Evolutionary conservation across 1,140 invertebrate species (phyloP), one percentile per base, ranked within the genome.

Genomic region (Ridgeia piscesae): DNA sequence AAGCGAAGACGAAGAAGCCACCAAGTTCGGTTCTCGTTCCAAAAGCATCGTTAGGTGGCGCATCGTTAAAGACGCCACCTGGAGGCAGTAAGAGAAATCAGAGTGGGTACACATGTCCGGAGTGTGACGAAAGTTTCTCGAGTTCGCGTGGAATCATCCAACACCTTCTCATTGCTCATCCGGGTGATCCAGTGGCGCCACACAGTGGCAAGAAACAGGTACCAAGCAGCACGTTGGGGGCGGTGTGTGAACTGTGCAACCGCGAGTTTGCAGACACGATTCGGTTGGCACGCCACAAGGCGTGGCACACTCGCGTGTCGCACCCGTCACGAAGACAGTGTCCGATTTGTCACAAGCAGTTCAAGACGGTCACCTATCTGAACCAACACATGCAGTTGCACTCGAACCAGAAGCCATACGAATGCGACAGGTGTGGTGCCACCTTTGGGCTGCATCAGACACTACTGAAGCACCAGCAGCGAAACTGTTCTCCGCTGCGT

Each of bases 391-490:
- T 96, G 89, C 93, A 95, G 34, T 96, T 95, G 34, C 96, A 96
- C 93, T 96, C 96, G 0, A 96, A 96, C 8, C 99, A 99, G 95
- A 99, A 99, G 95, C 99, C 99, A 0, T 99, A 99, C 96, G 98
- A 98, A 34, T 99, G 99, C 96, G 99, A 99, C 95, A 97, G 98
- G n/a, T 99, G 99, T 96, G 99, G 99, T 0, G 96, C 99, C 4
- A 99, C 99, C 96, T 99, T 99, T 96, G 99, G 99, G 89, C 89
- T 90, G 89, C 35, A 34, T 14, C 89, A 90, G 89, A 35, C 89
- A 34, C 35, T 34, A 34, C 89, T 11, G 89, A 90, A 90, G 33
- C 89, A 90, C n/a, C 14, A 34, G 34, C 33, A 90, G 21, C 89
- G 89, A 8, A 35, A 35, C 33, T 90, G 89, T n/a, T 35, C 89